Evolutionary conservation across 2,888 invertebrate species (phyloP), one percentile per base, ranked within the genome.

Genomic region (Coronaproctus castanopsis): DNA sequence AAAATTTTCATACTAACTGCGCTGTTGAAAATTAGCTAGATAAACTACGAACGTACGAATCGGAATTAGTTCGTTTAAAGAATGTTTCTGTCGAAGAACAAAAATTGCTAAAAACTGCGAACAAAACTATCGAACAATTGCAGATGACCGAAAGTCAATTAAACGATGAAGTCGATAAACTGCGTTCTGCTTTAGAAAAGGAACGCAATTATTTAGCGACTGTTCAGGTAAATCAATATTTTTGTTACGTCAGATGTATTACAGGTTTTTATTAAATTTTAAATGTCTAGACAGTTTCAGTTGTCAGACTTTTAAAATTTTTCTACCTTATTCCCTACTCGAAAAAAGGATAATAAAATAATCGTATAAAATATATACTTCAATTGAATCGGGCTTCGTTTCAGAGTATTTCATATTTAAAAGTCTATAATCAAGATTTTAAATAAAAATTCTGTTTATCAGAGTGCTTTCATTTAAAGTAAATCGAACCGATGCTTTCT

Each of bases 151-250:
- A 72, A 61, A 68, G 67, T 60, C 64, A 68, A 3, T 66, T 71
- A 56, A 55, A 59, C 52, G 59, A 59, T 36, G 59, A 72, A 61
- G 64, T 70, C 10, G 72, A 75, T 52, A 67, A 75, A 19, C 68
- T 77, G 57, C 74, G 74, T 64, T 74, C 75, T 5, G 67, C 77
- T 49, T 65, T 79, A 62, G 77, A 76, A 22, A 75, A 75, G 62
- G 77, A 78, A 64, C 73, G 72, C 52, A 67, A 66, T 19, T 69
- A 70, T 1, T 68, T 70, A 56, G 72, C 71, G 52, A 74, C 73
- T 49, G 72, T 72, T 52, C 75, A 76, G 18, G 62, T 68, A 57
- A 61, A 59, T 20, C 10, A 55, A n/a, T n/a, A n/a, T n/a, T n/a
- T n/a, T n/a, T n/a, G n/a, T n/a, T n/a, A n/a, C 10, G 20, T 18